phyloP scores from a whole-genome alignment of 2,113 vertebrate genomes.

The Chroicocephalus ridibundus region DNA sequence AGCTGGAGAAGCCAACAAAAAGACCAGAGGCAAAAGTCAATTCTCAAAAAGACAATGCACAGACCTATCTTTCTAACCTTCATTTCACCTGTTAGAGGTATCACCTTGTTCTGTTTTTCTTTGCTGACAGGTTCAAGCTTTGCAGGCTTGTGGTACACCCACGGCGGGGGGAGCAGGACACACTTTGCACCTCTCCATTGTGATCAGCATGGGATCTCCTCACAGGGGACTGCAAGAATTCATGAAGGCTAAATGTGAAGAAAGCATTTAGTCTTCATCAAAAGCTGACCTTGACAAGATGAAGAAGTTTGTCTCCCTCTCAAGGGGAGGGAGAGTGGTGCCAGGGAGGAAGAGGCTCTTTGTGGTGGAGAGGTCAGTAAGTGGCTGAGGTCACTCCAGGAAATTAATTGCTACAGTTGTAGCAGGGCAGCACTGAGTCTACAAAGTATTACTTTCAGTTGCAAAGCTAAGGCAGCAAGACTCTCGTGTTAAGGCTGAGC shows the following conservation, averaged over 20 bases:
- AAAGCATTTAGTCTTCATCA: not conserved
- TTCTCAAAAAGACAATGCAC: not conserved
- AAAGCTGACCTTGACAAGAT: not conserved
- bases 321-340: not conserved
- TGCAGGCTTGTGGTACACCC: not conserved
- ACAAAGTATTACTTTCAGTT: not conserved
- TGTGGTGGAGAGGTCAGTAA: not conserved
- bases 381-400: not conserved
- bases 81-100: not conserved
- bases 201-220: not conserved
- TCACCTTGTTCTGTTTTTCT: not conserved
- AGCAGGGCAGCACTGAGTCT: not conserved
- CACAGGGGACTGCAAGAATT: not conserved
- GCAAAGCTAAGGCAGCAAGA: not conserved
- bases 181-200: not conserved
- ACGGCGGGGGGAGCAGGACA: rapidly evolving
- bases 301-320: not conserved
- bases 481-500: not conserved
- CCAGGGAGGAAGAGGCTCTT: not conserved
- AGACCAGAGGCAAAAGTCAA: not conserved
- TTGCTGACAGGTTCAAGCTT: not conserved
- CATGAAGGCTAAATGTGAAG: not conserved
- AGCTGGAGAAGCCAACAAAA: not conserved
- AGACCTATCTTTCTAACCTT: not conserved
- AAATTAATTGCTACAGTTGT: not conserved